These are phyloP conservation scores for Corydoras sp. DNA, from an alignment of 2,113 vertebrate genomes.

Conservation along the genomic window DNA sequence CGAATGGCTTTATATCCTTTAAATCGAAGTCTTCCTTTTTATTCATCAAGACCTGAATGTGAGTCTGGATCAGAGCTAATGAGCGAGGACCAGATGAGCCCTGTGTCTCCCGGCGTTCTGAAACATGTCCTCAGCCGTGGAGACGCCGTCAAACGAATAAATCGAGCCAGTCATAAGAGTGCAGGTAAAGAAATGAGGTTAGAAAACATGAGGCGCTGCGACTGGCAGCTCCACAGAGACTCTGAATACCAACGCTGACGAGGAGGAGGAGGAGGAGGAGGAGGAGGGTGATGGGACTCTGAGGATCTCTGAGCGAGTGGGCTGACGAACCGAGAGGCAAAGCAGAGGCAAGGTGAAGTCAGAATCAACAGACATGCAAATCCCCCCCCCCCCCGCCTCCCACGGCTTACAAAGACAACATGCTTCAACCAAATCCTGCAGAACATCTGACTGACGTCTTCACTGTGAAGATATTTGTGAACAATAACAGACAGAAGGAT, in stretches of 20 bases:
- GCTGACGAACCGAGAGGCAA: background rate
- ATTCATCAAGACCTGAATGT: no score
- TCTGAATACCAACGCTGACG: slow-evolving; percentile 9
- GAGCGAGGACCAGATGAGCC: background rate
- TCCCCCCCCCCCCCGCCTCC: background rate
- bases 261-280: slow-evolving; percentile 6
- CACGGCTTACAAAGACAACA: background rate
- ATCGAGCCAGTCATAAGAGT: slow-evolving; percentile 1
- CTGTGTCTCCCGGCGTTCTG: background rate
- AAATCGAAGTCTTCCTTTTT: no score
- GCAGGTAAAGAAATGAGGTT: background rate
- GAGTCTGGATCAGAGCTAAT: no score
- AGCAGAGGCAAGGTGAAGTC: background rate
- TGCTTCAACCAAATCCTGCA: no score
- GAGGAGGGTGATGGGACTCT: no score
- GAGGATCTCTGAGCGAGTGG: slow-evolving; percentile 4
- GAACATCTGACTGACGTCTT: no score
- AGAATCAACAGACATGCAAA: background rate
- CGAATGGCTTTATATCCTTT: no score
- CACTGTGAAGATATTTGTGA: no score
- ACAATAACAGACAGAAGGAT: no score
- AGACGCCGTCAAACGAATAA: background rate
- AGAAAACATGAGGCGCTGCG: background rate
- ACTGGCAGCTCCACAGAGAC: slow-evolving; percentile 2
- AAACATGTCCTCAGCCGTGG: background rate